These are phyloP conservation scores for Microctenopoma steveboyesi DNA, from an alignment of 2,797 vertebrate genomes.

Conservation along the genomic window DNA sequence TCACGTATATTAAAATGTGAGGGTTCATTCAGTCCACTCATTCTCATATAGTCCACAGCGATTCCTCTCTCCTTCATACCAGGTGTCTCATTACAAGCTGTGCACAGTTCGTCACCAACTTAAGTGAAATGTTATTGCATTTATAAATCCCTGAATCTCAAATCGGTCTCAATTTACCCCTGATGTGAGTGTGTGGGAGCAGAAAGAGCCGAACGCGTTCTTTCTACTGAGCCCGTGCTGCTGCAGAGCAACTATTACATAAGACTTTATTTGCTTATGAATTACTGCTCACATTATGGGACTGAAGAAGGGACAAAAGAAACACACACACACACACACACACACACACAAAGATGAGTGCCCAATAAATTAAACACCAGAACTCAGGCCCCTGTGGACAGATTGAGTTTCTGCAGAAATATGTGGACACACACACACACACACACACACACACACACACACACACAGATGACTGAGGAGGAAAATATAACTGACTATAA, in stretches of 20 bases:
- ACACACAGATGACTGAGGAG: conserved; percentile 45
- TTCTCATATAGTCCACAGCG: neutral
- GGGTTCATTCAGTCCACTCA: neutral
- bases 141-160: too few relatives aligned
- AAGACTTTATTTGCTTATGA: neutral
- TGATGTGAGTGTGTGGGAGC: too few relatives aligned
- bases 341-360: neutral
- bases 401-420: conserved; percentile 78
- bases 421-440: conserved; percentile 35
- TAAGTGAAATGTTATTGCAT: neutral
- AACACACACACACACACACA: neutral
- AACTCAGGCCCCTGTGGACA: conserved; percentile 41
- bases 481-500: conserved; percentile 76
- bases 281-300: conserved; percentile 10
- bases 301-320: neutral
- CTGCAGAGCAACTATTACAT: conserved; percentile 7
- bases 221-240: neutral
- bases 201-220: neutral
- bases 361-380: conserved; percentile 5
- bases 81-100: neutral
- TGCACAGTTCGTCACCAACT: neutral
- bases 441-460: conserved; percentile 2
- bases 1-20: neutral
- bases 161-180: too few relatives aligned
- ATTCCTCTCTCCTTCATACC: neutral